Base-by-base conservation (phyloP, 2,113 vertebrate species). In the Glaucidium brasilianum region DNA sequence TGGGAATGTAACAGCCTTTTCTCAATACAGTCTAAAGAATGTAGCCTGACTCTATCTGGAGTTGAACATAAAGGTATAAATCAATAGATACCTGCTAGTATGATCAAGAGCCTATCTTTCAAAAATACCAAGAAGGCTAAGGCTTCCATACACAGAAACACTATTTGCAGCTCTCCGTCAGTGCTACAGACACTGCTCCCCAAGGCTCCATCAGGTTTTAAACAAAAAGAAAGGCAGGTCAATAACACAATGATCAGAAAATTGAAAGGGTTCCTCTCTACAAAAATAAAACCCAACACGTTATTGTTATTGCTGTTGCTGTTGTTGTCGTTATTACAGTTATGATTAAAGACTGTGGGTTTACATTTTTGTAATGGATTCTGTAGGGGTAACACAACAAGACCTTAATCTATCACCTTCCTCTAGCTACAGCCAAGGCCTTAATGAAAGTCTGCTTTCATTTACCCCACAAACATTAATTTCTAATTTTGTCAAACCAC, bases 241-340 rank as follows among this genome's bases (percentile, higher is more conserved):
- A 97, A 95, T 96, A 97, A 78, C 80, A 95, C 18, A 66, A 76
- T 71, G 74, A 94, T 95, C 53, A 97, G 92, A 95, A 97, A 93
- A 53, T 86, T 94, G 93, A 95, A 96, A 78, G 84, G 59, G 58
- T 92, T 92, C 22, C 50, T 95, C 41, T 47, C 49, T 25, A 62
- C 26, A 63, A 86, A 96, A 91, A 86, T 50, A 50, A 81, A 55
- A 29, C 1, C 3, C n/a, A n/a, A 55, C 8, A 81, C 21, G 52
- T 37, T 81, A 66, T 75, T 66, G 49, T 56, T 86, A 22, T 55
- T 68, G 43, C 64, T 93, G 39, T 45, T 92, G 56, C 34, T 58
- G 11, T 10, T 90, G 67, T 82, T 90, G 88, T 74, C 74, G 32
- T 23, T 69, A 71, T 84, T 89, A 92, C 55, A 91, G 41, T 18